Evolutionary conservation across 2,113 vertebrate species (phyloP).

Genomic region (Acinonyx jubatus): DNA sequence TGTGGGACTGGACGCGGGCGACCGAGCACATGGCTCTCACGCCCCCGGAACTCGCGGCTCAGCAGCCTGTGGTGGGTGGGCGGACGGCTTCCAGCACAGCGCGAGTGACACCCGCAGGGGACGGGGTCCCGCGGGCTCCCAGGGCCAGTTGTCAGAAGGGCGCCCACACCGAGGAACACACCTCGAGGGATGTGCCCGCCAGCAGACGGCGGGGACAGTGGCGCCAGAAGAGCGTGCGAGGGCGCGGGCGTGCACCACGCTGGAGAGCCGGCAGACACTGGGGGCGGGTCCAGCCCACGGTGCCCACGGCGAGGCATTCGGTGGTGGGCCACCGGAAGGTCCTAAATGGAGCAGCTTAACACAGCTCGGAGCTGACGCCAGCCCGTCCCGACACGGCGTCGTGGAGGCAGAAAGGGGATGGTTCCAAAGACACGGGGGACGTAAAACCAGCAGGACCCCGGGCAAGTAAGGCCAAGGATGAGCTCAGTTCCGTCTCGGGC

Average conservation of each 20-base stretch:
- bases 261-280: rapidly evolving
- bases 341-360: rapidly evolving
- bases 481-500: no score
- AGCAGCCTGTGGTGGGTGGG: rapidly evolving
- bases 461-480: no score
- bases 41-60: background rate
- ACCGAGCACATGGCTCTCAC: background rate
- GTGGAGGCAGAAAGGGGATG: background rate
- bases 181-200: background rate
- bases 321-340: background rate
- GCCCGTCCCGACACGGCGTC: background rate
- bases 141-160: rapidly evolving
- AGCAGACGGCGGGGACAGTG: background rate
- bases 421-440: no score
- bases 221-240: no score
- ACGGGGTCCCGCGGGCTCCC: background rate
- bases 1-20: background rate
- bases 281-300: background rate
- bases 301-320: background rate
- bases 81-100: rapidly evolving
- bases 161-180: background rate
- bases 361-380: rapidly evolving
- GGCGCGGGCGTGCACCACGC: rapidly evolving
- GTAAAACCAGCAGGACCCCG: no score
- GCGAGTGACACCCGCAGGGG: no score